Evolutionary conservation across 2,113 vertebrate genomes (phyloP).

Genomic region (Cyprinodon brontotheroides): DNA sequence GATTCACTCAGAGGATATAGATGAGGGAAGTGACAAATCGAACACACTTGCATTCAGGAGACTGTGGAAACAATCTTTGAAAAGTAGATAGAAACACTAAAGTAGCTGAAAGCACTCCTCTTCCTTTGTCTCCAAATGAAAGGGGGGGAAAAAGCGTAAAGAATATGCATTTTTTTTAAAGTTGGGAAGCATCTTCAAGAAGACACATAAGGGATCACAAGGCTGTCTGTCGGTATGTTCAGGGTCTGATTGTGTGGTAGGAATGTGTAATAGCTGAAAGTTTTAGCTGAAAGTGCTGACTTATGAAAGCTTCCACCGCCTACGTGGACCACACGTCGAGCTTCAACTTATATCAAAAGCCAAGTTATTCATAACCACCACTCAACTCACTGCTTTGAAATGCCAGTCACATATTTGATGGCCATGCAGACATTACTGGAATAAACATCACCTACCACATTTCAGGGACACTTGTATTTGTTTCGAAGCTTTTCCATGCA

Average conservation of each 20-base stretch:
- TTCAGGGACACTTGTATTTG: neutral
- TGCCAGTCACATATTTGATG: slow-evolving; percentile 1
- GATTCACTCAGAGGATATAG: neutral
- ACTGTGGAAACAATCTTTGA: slow-evolving; percentile 17
- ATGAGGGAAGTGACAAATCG: neutral
- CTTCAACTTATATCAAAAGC: neutral
- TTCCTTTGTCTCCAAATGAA: neutral
- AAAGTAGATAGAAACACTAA: slow-evolving; percentile 13
- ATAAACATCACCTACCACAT: neutral
- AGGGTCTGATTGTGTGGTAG: neutral
- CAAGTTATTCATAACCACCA: neutral
- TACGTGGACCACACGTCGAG: slow-evolving; percentile 5
- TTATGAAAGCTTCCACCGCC: slow-evolving; percentile 13
- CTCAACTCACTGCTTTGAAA: neutral
- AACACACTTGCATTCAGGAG: slow-evolving; percentile 13
- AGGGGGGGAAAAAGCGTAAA: neutral
- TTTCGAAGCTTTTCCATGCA: neutral
- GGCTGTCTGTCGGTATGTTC: neutral
- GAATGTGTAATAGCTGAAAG: slow-evolving; percentile 5
- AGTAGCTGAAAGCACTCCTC: slow-evolving; percentile 1
- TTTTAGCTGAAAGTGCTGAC: slow-evolving; percentile 15
- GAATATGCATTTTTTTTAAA: neutral
- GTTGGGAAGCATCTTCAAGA: neutral
- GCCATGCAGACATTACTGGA: slow-evolving; percentile 17
- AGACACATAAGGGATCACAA: neutral